Conservation (phyloP, 1,140 invertebrate species). For the Coelopa frigida region DNA sequence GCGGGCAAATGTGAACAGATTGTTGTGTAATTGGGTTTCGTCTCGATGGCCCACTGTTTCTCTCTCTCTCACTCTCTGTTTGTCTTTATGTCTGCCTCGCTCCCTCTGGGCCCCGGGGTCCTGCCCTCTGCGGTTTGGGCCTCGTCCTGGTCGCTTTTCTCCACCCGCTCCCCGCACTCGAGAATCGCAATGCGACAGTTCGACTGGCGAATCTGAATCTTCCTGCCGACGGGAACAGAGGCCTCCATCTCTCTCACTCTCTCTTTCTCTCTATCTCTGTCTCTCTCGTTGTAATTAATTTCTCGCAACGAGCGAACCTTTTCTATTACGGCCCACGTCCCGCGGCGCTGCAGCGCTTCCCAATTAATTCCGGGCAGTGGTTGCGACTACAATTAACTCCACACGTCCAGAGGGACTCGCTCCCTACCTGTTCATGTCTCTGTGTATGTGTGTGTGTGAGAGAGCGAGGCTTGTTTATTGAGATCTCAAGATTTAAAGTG, state of each 20-base stretch:
- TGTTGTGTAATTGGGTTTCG: slow-evolving; percentile 44
- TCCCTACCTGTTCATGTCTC: background rate
- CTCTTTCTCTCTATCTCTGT: background rate
- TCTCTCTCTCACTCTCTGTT: background rate
- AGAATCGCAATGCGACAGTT: too few species aligned
- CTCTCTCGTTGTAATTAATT: background rate
- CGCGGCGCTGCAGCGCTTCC: too few species aligned
- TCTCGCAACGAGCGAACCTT: background rate
- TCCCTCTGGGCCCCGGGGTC: background rate
- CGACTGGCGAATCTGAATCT: too few species aligned
- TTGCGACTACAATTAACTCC: too few species aligned
- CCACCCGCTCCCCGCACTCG: too few species aligned
- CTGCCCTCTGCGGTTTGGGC: background rate
- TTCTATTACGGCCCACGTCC: too few species aligned
- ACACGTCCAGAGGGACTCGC: background rate
- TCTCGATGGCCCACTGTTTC: too few species aligned
- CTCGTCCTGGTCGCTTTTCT: background rate
- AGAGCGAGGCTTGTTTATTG: slow-evolving; percentile 9
- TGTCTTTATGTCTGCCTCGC: background rate
- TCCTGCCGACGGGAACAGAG: too few species aligned
- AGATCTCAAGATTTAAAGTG: slow-evolving; percentile 17
- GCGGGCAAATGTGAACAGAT: slow-evolving; percentile 43
- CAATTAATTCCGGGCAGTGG: too few species aligned
- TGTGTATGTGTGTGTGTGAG: slow-evolving; percentile 4
- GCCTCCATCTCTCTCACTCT: background rate